Percentiles rank a stretch among this genome's conserved stretches.
These are phyloP conservation scores for Tenebrio molitor DNA, from an alignment of 1,140 invertebrate species.

Conservation along the genomic window DNA sequence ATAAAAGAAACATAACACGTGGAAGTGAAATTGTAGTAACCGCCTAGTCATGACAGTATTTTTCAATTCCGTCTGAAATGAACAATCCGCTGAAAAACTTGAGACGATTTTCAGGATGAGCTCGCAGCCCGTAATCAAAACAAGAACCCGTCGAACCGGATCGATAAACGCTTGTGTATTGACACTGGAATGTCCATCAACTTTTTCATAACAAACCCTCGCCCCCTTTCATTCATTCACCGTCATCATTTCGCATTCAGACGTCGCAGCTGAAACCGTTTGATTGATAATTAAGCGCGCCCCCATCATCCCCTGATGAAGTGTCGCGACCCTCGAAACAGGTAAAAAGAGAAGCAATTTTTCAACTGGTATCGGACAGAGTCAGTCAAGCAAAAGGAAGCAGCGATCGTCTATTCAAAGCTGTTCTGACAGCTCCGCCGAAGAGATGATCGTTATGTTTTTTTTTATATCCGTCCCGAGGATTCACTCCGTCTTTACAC, in stretches of 20 bases:
- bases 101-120: too few relatives aligned
- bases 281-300: background rate
- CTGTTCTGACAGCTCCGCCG: background rate
- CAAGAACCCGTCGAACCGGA: background rate
- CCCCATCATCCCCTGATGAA: too few relatives aligned
- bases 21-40: too few relatives aligned
- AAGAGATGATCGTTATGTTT: conserved; percentile 13
- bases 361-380: background rate
- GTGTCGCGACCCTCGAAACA: too few relatives aligned
- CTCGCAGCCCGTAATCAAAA: background rate
- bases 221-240: background rate
- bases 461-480: background rate
- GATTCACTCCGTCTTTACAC: background rate
- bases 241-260: background rate
- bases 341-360: conserved; percentile 8
- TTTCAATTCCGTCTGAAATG: too few relatives aligned
- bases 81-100: too few relatives aligned
- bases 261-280: background rate
- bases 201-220: background rate
- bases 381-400: background rate
- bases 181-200: background rate
- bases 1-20: too few relatives aligned
- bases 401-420: conserved; percentile 4
- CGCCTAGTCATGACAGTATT: too few relatives aligned
- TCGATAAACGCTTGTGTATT: background rate